These are phyloP conservation scores for Indri indri DNA, from an alignment of 2,113 vertebrate genomes.

Conservation along the genomic window DNA sequence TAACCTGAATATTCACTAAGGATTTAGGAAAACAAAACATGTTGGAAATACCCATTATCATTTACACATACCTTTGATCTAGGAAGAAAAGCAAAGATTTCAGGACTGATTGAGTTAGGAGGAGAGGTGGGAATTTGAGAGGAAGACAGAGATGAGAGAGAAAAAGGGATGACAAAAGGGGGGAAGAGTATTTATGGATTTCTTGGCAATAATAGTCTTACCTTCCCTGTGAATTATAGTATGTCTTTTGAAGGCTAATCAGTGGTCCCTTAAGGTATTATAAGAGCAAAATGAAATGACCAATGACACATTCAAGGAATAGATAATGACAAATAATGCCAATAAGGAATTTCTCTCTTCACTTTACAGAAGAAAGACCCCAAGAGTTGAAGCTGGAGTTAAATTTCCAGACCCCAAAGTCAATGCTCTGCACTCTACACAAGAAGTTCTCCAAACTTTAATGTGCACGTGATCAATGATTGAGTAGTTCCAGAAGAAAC, in stretches of 20 bases:
- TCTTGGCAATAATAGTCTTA: neutral
- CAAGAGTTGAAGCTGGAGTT: neutral
- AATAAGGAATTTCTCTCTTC: neutral
- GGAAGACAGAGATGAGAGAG: neutral
- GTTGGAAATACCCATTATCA: neutral
- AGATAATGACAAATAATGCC: neutral
- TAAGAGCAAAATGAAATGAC: neutral
- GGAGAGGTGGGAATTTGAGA: neutral
- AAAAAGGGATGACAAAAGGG: neutral
- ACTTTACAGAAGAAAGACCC: neutral
- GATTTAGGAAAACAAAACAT: constrained; percentile 10
- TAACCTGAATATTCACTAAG: neutral
- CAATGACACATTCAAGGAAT: neutral
- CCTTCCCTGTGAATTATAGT: neutral
- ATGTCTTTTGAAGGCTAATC: neutral
- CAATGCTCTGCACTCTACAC: neutral
- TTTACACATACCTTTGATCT: neutral
- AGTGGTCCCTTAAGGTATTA: neutral
- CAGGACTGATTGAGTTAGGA: neutral
- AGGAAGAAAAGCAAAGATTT: neutral
- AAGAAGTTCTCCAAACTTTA: neutral
- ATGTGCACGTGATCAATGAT: neutral
- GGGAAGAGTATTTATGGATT: neutral
- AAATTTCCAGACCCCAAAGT: neutral
- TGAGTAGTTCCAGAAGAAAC: neutral